Percentiles rank a stretch among this genome's conserved stretches.
phyloP scores from a whole-genome alignment of 53 echinoderm and acorn worm genomes.

The Antedon mediterranea region DNA sequence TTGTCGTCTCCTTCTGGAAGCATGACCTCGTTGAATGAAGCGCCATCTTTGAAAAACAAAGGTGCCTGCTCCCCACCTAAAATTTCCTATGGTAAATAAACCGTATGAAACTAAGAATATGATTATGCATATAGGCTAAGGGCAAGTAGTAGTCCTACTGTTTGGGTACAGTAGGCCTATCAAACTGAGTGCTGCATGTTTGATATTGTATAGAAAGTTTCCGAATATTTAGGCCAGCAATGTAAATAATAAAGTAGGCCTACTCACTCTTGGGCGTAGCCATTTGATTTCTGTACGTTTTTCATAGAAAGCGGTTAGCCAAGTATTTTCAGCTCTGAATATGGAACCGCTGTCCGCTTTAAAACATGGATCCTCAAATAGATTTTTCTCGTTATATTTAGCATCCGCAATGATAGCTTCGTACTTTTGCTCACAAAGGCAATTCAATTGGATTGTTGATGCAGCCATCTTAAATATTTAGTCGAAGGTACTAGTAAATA shows the following conservation, averaged over 20 bases:
- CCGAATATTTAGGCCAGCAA: not conserved
- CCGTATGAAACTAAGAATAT: too few species aligned
- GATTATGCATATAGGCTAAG: too few species aligned
- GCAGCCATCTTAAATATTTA: too few species aligned
- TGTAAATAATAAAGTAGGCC: not conserved
- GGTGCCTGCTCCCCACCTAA: not conserved
- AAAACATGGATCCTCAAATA: not conserved
- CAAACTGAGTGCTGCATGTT: too few species aligned
- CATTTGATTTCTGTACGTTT: not conserved
- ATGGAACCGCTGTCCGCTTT: not conserved
- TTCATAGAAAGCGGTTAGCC: not conserved
- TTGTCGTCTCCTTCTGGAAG: not conserved
- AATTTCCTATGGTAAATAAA: not conserved
- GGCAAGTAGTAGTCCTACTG: too few species aligned
- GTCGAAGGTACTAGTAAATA: too few species aligned
- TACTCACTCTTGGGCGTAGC: not conserved
- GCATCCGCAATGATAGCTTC: not conserved
- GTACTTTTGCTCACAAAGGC: not conserved
- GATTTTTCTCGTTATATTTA: not conserved
- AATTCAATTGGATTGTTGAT: too few species aligned
- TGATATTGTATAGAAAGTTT: too few species aligned
- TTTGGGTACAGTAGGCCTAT: too few species aligned
- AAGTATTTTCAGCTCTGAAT: not conserved
- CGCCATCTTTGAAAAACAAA: not conserved
- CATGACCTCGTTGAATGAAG: not conserved